A percentile compares a stretch with the other conserved stretches of the same genome.
Conservation (phyloP, 2,797 vertebrate species). For the Halcyon smyrnensis region DNA sequence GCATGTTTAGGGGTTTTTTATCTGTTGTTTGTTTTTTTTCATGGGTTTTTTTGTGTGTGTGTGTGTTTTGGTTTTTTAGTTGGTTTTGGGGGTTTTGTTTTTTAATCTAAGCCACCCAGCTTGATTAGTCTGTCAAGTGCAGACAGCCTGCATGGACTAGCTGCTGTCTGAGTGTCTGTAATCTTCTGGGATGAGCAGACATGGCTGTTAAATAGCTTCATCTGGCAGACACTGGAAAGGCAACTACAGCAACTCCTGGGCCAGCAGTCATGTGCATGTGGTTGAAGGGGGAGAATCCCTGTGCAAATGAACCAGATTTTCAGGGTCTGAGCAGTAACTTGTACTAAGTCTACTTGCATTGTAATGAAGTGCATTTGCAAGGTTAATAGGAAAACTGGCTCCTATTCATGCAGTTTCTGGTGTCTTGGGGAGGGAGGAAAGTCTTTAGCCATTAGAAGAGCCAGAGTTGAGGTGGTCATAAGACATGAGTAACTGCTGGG, state of each 20-base stretch:
- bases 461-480: not conserved
- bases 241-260: not conserved
- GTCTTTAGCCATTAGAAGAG: not conserved
- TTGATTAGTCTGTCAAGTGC: not conserved
- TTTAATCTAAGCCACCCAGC: not conserved
- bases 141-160: not conserved
- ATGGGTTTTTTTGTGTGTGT: not conserved
- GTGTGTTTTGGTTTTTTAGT: not conserved
- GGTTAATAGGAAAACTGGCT: not conserved
- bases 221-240: not conserved
- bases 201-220: not conserved
- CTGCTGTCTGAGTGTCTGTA: not conserved
- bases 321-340: not conserved
- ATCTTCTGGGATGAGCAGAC: not conserved
- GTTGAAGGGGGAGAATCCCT: fast-evolving
- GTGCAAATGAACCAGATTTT: not conserved
- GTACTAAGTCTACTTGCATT: fast-evolving
- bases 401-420: not conserved
- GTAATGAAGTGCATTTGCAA: not conserved
- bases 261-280: not conserved
- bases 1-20: too few relatives aligned
- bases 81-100: not conserved
- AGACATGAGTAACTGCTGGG: fast-evolving
- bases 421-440: not conserved
- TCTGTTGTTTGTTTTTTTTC: not conserved